Conservation (phyloP, 2,797 vertebrate species). For the Propithecus perrieri region DNA sequence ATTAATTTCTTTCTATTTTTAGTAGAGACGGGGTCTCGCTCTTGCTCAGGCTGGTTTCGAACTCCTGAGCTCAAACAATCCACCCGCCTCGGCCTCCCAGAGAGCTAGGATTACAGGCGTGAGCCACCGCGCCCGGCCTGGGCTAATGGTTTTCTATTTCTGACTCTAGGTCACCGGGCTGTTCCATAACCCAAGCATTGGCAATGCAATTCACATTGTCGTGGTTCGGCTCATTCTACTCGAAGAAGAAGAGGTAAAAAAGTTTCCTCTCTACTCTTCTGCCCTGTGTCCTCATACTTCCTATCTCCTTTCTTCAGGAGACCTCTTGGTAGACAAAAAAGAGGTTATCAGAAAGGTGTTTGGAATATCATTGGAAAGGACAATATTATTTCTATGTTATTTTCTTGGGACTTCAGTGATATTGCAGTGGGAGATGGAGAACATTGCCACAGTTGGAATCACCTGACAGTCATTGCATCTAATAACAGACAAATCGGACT, state of each 20-base stretch:
- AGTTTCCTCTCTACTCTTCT: not conserved
- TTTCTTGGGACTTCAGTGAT: not conserved
- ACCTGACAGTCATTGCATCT: not conserved
- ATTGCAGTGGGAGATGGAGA: not conserved
- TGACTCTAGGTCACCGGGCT: conserved; percentile 92
- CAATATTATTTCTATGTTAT: not conserved
- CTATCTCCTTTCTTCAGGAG: not conserved
- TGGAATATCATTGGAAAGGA: not conserved
- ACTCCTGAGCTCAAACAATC: too few relatives aligned
- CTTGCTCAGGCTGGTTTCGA: too few relatives aligned
- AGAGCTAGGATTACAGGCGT: too few relatives aligned
- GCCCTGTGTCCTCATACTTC: accelerated
- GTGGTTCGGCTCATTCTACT: conserved; percentile 96
- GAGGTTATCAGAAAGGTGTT: not conserved
- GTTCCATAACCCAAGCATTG: conserved; percentile 97
- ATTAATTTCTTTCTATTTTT: too few relatives aligned
- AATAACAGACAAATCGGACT: not conserved
- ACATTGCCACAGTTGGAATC: not conserved
- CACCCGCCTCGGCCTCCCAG: too few relatives aligned
- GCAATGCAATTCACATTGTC: conserved; percentile 96
- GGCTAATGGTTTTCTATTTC: conserved; percentile 36
- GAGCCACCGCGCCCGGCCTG: too few relatives aligned
- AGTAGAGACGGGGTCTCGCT: too few relatives aligned
- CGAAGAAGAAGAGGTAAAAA: conserved; percentile 94
- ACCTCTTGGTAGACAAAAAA: not conserved